phyloP scores from a whole-genome alignment of 2,113 vertebrate species.

The Acinonyx jubatus region DNA sequence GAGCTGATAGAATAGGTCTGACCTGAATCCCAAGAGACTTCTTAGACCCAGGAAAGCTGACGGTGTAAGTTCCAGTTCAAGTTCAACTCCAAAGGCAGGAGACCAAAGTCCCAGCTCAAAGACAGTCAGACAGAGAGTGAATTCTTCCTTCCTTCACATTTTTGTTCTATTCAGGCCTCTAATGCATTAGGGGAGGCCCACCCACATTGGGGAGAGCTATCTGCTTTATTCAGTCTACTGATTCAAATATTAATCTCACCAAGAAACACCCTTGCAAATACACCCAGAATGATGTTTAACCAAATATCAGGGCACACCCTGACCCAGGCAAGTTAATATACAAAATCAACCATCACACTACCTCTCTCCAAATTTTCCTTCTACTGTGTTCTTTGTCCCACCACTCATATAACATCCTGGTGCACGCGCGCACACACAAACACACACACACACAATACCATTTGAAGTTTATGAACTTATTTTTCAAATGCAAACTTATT shows the following conservation, averaged over 20 bases:
- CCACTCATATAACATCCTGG: neutral
- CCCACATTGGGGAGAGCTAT: neutral
- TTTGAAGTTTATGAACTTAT: neutral
- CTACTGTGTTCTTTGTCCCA: neutral
- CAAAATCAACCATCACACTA: slow-evolving; percentile 19
- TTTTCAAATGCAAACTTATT: neutral
- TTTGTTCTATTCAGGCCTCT: neutral
- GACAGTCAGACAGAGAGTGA: neutral
- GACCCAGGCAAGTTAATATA: neutral
- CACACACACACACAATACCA: neutral
- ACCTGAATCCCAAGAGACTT: neutral
- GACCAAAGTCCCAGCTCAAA: neutral
- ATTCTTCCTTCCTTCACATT: neutral
- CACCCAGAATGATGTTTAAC: neutral
- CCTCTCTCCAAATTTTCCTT: neutral
- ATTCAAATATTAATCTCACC: neutral
- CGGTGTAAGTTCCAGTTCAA: neutral
- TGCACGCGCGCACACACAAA: too few relatives aligned
- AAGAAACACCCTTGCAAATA: neutral
- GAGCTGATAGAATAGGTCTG: neutral
- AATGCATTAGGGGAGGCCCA: neutral
- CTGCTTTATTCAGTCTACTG: neutral
- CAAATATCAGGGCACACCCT: neutral
- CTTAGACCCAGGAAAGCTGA: neutral
- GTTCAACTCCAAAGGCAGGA: neutral